phyloP scores from a whole-genome alignment of 2,888 invertebrate genomes.

The Polydrusus pterygomalis region DNA sequence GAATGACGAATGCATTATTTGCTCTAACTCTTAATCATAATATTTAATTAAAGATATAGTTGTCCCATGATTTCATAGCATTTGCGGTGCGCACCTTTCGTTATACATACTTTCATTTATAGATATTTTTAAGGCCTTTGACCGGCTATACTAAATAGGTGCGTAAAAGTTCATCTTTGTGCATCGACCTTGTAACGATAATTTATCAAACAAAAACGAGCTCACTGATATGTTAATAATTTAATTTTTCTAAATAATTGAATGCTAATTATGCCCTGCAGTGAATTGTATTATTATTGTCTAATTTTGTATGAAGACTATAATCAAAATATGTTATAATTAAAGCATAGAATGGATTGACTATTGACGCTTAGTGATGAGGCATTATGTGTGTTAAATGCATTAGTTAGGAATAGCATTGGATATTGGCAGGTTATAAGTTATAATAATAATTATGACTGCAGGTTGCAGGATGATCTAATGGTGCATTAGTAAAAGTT shows the following conservation, averaged over 20 bases:
- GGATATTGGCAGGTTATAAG: background rate
- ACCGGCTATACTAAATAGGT: too few relatives aligned
- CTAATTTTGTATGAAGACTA: constrained; percentile 1
- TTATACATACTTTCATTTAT: too few relatives aligned
- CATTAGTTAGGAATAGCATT: too few relatives aligned
- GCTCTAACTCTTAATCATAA: too few relatives aligned
- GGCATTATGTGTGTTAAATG: too few relatives aligned
- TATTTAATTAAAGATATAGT: too few relatives aligned
- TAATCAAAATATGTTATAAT: background rate
- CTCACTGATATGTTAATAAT: background rate
- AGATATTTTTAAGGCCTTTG: too few relatives aligned
- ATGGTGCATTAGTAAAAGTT: background rate
- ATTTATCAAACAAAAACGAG: background rate
- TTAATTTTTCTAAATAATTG: background rate
- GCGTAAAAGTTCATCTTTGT: background rate
- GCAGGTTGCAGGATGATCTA: background rate
- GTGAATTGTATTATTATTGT: background rate
- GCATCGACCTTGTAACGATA: background rate
- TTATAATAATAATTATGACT: background rate
- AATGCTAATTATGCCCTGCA: background rate
- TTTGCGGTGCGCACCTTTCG: too few relatives aligned
- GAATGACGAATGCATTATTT: too few relatives aligned
- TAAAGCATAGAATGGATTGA: background rate
- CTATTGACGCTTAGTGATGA: too few relatives aligned
- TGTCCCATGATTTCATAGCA: too few relatives aligned